A percentile compares a stretch with the other conserved stretches of the same genome.
Evolutionary conservation across 2,888 invertebrate genomes (phyloP).

Genomic region (Eumerus sabulonum): DNA sequence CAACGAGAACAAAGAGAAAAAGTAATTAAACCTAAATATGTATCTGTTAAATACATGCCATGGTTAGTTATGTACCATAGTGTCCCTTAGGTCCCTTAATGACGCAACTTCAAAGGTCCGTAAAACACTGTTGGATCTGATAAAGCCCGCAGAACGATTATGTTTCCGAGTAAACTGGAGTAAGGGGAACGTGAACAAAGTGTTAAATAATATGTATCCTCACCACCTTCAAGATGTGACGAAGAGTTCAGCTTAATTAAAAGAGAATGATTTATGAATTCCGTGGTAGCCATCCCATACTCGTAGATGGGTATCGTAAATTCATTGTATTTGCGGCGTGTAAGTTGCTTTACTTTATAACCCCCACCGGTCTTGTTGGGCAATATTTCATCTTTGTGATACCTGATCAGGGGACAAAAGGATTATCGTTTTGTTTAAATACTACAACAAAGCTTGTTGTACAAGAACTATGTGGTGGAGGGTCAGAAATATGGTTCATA

Average conservation of each 20-base stretch:
- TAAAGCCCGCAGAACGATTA: constrained; percentile 1
- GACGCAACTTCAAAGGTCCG: constrained; percentile 2
- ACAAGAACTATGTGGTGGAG: no score
- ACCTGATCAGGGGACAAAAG: no score
- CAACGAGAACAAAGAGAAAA: background rate
- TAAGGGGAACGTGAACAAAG: background rate
- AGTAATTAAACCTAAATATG: constrained; percentile 3
- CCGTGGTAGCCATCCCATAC: no score
- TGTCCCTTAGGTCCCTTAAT: background rate
- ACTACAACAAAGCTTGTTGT: no score
- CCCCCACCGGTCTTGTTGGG: background rate
- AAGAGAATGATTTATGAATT: constrained; percentile 31
- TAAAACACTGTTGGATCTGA: background rate
- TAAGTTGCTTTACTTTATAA: constrained; percentile 13
- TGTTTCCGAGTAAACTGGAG: no score
- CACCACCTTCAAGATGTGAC: constrained; percentile 21
- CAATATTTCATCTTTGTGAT: no score
- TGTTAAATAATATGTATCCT: constrained; percentile 20
- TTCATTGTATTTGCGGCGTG: constrained; percentile 18
- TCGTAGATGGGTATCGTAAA: no score
- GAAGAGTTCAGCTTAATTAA: constrained; percentile 37
- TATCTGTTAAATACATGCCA: background rate
- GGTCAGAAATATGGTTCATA: no score
- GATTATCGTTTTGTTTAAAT: no score
- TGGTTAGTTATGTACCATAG: constrained; percentile 1